Evolutionary conservation across 2,113 vertebrate genomes (phyloP).

Genomic region (Chloropsis cyanopogon): DNA sequence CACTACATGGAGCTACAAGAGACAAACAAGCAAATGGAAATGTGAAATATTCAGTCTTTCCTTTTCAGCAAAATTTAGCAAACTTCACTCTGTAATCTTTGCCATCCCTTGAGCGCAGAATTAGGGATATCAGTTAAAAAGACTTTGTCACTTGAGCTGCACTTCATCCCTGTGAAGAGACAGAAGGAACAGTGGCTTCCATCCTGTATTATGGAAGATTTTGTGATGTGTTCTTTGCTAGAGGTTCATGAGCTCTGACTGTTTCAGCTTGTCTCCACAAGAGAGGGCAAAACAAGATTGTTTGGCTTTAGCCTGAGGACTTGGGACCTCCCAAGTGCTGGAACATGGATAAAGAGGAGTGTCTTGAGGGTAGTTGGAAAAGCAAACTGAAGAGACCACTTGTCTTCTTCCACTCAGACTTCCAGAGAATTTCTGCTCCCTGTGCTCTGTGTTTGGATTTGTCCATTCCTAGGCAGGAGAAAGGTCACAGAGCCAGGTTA

Average conservation of each 20-base stretch:
- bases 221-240: background rate
- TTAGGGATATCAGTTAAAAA: background rate
- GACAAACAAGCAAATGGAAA: background rate
- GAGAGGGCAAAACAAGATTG: background rate
- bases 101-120: background rate
- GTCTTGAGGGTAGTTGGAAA: background rate
- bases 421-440: background rate
- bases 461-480: background rate
- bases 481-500: background rate
- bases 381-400: background rate
- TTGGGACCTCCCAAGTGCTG: conserved; percentile 8
- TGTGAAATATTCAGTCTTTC: background rate
- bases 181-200: background rate
- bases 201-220: background rate
- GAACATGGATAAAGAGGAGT: background rate
- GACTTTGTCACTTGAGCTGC: background rate
- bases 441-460: background rate
- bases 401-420: background rate
- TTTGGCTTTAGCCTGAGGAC: background rate
- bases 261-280: background rate
- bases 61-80: background rate
- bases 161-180: background rate
- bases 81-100: background rate
- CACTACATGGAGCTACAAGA: background rate
- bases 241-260: background rate